phyloP scores from a whole-genome alignment of 1,140 invertebrate genomes.

The Aphelinus certus region DNA sequence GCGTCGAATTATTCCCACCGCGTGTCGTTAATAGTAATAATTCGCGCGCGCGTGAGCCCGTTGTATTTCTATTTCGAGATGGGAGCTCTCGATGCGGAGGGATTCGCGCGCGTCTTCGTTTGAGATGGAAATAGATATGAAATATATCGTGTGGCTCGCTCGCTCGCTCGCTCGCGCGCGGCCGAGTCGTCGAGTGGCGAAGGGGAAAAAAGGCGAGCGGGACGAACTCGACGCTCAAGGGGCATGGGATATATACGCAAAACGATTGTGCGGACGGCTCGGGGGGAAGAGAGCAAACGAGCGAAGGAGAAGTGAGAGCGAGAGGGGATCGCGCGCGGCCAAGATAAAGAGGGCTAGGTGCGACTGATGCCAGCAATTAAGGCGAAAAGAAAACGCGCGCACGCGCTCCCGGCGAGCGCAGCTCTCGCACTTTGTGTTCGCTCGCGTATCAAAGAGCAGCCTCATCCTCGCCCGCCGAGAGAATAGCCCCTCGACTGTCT shows the following conservation, averaged over 20 bases:
- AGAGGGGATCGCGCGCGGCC: too few species aligned
- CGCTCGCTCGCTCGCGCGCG: not conserved
- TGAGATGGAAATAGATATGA: too few species aligned
- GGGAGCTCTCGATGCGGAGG: too few species aligned
- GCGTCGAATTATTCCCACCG: too few species aligned
- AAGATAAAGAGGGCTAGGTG: constrained; percentile 15
- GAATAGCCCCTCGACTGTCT: not conserved
- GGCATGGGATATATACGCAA: not conserved
- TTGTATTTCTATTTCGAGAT: too few species aligned
- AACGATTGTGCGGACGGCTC: not conserved
- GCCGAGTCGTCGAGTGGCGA: not conserved
- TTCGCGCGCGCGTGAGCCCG: too few species aligned
- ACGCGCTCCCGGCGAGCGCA: constrained; percentile 28
- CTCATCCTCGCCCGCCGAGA: constrained; percentile 18
- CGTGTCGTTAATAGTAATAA: too few species aligned
- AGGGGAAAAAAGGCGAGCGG: not conserved
- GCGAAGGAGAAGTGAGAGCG: not conserved
- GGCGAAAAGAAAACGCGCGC: constrained; percentile 41
- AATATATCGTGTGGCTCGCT: too few species aligned
- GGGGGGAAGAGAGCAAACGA: too few species aligned
- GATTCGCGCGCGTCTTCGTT: too few species aligned
- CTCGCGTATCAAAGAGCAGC: constrained; percentile 26
- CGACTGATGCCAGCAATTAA: constrained; percentile 31
- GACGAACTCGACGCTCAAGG: not conserved
- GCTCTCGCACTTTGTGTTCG: constrained; percentile 46